phyloP scores from a whole-genome alignment of 2,113 vertebrate species.

The Gnathonemus echidnorhynchus region DNA sequence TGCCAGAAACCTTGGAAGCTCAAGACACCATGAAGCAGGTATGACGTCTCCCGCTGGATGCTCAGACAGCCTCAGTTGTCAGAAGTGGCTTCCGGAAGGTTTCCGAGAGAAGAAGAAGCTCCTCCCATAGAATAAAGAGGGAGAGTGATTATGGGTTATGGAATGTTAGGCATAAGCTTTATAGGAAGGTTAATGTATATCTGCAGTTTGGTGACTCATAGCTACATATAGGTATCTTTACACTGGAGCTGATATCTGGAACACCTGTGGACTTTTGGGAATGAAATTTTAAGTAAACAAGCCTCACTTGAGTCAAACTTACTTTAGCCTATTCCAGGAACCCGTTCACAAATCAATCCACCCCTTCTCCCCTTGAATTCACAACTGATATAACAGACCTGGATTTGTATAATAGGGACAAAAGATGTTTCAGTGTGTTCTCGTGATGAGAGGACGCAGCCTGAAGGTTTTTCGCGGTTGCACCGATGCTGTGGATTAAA shows the following conservation, averaged over 20 bases:
- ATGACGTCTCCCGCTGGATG: not conserved
- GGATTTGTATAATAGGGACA: not conserved
- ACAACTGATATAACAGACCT: not conserved
- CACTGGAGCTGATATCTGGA: not conserved
- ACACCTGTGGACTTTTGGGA: not conserved
- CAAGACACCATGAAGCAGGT: constrained; percentile 70
- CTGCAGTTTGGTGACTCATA: not conserved
- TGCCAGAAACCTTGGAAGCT: constrained; percentile 56
- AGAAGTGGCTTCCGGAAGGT: not conserved
- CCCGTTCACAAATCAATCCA: not conserved
- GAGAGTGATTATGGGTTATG: not conserved
- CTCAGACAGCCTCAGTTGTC: not conserved
- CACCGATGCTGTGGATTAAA: not conserved
- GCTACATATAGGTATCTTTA: not conserved
- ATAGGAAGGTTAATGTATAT: not conserved
- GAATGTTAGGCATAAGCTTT: not conserved
- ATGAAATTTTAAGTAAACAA: not conserved
- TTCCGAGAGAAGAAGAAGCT: not conserved
- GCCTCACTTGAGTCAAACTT: not conserved
- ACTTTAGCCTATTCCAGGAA: not conserved
- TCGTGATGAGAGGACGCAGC: not conserved
- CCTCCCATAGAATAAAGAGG: not conserved
- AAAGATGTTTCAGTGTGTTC: not conserved
- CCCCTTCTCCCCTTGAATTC: not conserved
- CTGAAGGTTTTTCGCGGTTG: not conserved